These are phyloP conservation scores for Pristionchus mayeri DNA, from an alignment of 2,888 invertebrate species.

Conservation along the genomic window DNA sequence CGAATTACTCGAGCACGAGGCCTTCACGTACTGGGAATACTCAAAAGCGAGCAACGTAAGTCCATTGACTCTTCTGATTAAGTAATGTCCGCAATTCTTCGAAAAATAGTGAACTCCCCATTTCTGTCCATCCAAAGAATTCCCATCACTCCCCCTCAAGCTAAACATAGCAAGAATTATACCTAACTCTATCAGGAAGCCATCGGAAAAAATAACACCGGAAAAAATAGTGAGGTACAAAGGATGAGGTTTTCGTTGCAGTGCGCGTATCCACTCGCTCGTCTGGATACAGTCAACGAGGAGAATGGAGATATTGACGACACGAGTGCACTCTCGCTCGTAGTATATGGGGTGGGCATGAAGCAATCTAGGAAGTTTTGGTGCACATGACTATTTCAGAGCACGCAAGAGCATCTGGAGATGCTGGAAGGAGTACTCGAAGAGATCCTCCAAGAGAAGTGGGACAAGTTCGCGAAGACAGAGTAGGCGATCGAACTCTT, in stretches of 20 bases:
- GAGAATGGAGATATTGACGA: conserved; percentile 92
- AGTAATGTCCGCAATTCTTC: no score
- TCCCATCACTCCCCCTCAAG: no score
- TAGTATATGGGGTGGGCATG: conserved; percentile 89
- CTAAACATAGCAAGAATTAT: no score
- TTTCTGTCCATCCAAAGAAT: no score
- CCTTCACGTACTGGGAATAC: conserved; percentile 97
- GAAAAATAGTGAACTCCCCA: no score
- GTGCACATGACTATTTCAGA: conserved; percentile 80
- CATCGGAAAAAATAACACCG: no score
- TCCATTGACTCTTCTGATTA: background rate
- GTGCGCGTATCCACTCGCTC: conserved; percentile 90
- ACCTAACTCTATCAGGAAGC: no score
- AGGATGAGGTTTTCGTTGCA: no score
- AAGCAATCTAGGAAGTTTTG: no score
- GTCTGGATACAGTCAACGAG: conserved; percentile 94
- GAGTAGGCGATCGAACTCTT: conserved; percentile 11
- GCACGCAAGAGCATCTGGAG: conserved; percentile 93
- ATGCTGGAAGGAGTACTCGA: conserved; percentile 93
- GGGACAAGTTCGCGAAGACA: conserved; percentile 87
- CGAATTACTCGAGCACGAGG: conserved; percentile 93
- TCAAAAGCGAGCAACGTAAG: conserved; percentile 82
- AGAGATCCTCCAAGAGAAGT: conserved; percentile 96
- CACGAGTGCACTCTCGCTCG: conserved; percentile 93
- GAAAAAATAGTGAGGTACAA: background rate